These are phyloP conservation scores for Dimorphilus gyrociliatus DNA, from an alignment of 2,888 invertebrate genomes.

Conservation along the genomic window DNA sequence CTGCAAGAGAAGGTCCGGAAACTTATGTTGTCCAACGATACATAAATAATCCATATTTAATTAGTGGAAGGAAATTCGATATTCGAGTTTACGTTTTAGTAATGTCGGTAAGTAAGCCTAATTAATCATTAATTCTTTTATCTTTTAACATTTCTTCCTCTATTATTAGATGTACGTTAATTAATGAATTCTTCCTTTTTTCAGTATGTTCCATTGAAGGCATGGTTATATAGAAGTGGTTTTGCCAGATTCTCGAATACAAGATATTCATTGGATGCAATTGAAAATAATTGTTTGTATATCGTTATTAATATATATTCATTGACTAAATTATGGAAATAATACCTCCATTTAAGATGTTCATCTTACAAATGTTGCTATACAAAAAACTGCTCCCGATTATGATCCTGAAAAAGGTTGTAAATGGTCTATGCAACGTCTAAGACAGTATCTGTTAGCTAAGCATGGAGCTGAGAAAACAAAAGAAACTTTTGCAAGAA, in stretches of 20 bases:
- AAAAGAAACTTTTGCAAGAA: slow-evolving; percentile 20
- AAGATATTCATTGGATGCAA: slow-evolving; percentile 43
- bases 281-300: slow-evolving; percentile 42
- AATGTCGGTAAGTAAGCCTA: slow-evolving; percentile 39
- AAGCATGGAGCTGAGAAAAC: slow-evolving; percentile 43
- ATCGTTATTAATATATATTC: slow-evolving; percentile 1
- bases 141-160: neutral
- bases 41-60: slow-evolving; percentile 45
- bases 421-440: slow-evolving; percentile 44
- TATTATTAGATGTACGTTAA: too few relatives aligned
- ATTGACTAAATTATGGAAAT: neutral
- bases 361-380: slow-evolving; percentile 46
- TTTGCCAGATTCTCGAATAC: slow-evolving; percentile 48
- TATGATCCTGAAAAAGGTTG: slow-evolving; percentile 44
- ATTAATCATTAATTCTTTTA: neutral
- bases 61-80: slow-evolving; percentile 48
- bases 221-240: slow-evolving; percentile 47
- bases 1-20: slow-evolving; percentile 27
- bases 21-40: slow-evolving; percentile 46
- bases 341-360: slow-evolving; percentile 19
- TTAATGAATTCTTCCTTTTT: slow-evolving; percentile 7
- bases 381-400: slow-evolving; percentile 43
- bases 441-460: slow-evolving; percentile 43
- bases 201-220: slow-evolving; percentile 40
- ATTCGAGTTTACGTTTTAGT: slow-evolving; percentile 48